A percentile compares a stretch with the other conserved stretches of the same genome.
phyloP scores from a whole-genome alignment of 2,797 vertebrate species.

The Rhinophrynus dorsalis region DNA sequence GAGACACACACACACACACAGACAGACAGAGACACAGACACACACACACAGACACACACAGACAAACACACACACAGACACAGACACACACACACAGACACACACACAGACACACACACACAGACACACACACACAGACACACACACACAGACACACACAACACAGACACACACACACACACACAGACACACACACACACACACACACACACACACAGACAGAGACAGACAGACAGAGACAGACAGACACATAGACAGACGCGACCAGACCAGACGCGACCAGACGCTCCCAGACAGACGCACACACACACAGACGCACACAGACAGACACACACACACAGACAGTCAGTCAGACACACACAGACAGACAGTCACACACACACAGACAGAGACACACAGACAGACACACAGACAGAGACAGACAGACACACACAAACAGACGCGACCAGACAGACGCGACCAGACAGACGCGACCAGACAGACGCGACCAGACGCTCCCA shows the following conservation, averaged over 20 bases:
- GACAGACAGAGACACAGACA: not conserved
- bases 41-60: not conserved
- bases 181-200: not conserved
- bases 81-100: not conserved
- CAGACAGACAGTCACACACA: not conserved
- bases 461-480: not conserved
- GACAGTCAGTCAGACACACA: not conserved
- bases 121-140: not conserved
- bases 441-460: no score
- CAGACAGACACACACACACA: not conserved
- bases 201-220: not conserved
- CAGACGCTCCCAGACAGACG: not conserved
- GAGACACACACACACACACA: not conserved
- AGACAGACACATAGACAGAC: not conserved
- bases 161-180: not conserved
- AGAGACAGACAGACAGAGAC: not conserved
- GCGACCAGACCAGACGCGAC: no score
- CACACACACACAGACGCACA: not conserved
- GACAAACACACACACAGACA: not conserved
- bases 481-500: no score
- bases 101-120: not conserved
- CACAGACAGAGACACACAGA: not conserved
- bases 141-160: no score
- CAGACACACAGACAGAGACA: not conserved
- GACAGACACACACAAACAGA: not conserved